Evolutionary conservation across 2,888 invertebrate genomes (phyloP).

Genomic region (Drosophila longiperda): DNA sequence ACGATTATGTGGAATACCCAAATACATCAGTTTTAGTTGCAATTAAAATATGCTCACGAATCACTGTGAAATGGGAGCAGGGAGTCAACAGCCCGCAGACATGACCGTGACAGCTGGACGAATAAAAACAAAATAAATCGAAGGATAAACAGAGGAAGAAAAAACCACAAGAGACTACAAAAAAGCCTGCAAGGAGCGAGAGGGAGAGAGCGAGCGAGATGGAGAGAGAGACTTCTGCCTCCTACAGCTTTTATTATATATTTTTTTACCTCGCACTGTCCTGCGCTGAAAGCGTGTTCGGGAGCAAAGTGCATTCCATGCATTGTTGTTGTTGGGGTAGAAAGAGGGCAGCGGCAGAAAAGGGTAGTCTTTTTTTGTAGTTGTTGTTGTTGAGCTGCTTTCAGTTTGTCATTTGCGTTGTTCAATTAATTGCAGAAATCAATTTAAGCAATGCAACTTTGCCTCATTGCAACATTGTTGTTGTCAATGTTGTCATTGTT

Average conservation of each 20-base stretch:
- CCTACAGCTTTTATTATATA: constrained; percentile 6
- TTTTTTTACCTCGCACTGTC: neutral
- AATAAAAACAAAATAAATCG: constrained; percentile 48
- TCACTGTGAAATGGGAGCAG: constrained; percentile 31
- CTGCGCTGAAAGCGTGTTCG: constrained; percentile 67
- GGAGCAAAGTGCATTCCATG: constrained; percentile 71
- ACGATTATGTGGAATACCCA: neutral
- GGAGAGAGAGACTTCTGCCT: constrained; percentile 10
- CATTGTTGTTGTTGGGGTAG: constrained; percentile 36
- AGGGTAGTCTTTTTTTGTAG: constrained; percentile 29
- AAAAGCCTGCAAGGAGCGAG: constrained; percentile 18
- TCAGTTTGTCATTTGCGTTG: constrained; percentile 74
- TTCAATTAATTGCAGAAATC: constrained; percentile 83
- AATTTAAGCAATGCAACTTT: constrained; percentile 82
- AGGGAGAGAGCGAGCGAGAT: rapidly evolving
- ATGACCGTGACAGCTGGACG: constrained; percentile 64
- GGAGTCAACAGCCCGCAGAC: constrained; percentile 54
- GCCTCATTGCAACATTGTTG: constrained; percentile 71
- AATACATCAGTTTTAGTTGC: neutral
- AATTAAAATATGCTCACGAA: neutral
- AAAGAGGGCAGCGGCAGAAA: neutral
- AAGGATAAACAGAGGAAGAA: constrained; percentile 31
- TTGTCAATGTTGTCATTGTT: constrained; percentile 26
- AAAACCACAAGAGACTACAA: neutral
- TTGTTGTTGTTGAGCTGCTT: constrained; percentile 32